These are phyloP conservation scores for Phenacoccus solenopsis DNA, from an alignment of 1,140 invertebrate genomes.

Conservation along the genomic window DNA sequence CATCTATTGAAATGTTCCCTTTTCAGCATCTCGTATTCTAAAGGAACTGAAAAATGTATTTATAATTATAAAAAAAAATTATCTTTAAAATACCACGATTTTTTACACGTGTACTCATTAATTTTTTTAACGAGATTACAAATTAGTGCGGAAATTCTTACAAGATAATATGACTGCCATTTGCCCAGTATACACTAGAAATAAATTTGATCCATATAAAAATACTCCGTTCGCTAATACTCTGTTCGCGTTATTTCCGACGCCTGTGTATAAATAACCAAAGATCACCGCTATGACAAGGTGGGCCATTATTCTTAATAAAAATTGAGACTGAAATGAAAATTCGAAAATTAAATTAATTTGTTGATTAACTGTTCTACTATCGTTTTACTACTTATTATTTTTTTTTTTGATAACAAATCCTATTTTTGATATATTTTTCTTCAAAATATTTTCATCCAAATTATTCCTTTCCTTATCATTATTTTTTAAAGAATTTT, in stretches of 20 bases:
- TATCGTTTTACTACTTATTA: no score
- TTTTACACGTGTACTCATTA: no score
- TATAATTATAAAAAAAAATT: no score
- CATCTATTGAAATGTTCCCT: conserved; percentile 89
- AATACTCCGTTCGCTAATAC: conserved; percentile 84
- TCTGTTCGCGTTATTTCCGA: conserved; percentile 70
- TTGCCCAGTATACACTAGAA: conserved; percentile 85
- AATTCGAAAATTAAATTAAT: neutral
- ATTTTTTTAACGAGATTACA: no score
- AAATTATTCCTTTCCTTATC: no score
- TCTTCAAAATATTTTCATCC: no score
- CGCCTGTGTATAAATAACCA: conserved; percentile 74
- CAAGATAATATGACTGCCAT: conserved; percentile 92
- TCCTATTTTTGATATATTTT: no score
- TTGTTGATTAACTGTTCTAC: no score
- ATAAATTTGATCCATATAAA: conserved; percentile 76
- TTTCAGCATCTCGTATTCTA: conserved; percentile 72
- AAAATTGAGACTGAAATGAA: conserved; percentile 25
- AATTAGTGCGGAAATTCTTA: conserved; percentile 45
- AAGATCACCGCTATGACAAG: conserved; percentile 72
- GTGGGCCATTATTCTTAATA: conserved; percentile 61
- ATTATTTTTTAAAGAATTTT: no score
- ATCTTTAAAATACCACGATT: no score
- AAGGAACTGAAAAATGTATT: conserved; percentile 44
- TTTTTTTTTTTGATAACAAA: no score